These are phyloP conservation scores for Actenoides hombroni DNA, from an alignment of 2,113 vertebrate species.

Conservation along the genomic window DNA sequence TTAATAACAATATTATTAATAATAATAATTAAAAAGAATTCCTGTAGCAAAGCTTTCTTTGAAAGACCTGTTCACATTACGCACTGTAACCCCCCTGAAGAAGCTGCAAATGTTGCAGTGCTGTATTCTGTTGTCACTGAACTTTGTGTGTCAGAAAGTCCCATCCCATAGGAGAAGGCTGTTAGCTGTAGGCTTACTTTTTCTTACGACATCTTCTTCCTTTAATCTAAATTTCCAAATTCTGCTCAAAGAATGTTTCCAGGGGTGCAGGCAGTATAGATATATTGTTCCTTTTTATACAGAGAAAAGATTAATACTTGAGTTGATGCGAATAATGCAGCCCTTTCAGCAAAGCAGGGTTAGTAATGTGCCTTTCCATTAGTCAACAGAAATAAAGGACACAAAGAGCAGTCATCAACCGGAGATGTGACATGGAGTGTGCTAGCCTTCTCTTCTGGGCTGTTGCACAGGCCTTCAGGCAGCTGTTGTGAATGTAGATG, in stretches of 20 bases:
- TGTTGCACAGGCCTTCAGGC: neutral
- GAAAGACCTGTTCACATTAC: neutral
- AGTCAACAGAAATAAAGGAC: neutral
- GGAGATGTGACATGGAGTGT: neutral
- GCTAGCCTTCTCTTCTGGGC: neutral
- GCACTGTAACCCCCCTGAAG: neutral
- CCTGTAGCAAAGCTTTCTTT: neutral
- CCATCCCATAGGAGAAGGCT: neutral
- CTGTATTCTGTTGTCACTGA: neutral
- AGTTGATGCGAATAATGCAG: neutral
- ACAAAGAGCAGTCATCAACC: neutral
- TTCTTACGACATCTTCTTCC: neutral
- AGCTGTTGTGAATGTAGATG: neutral
- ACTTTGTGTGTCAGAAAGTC: neutral
- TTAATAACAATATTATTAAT: neutral
- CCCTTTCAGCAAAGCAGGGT: neutral
- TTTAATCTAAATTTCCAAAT: conserved; percentile 23
- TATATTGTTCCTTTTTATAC: neutral
- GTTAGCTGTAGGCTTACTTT: conserved; percentile 12
- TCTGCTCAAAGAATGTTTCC: neutral
- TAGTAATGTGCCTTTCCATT: neutral
- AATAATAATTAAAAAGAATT: neutral
- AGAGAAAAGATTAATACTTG: neutral
- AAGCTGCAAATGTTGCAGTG: neutral
- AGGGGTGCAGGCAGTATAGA: neutral